Conservation (phyloP, 2,113 vertebrate genomes). For the Ivindomyrus marchei region DNA sequence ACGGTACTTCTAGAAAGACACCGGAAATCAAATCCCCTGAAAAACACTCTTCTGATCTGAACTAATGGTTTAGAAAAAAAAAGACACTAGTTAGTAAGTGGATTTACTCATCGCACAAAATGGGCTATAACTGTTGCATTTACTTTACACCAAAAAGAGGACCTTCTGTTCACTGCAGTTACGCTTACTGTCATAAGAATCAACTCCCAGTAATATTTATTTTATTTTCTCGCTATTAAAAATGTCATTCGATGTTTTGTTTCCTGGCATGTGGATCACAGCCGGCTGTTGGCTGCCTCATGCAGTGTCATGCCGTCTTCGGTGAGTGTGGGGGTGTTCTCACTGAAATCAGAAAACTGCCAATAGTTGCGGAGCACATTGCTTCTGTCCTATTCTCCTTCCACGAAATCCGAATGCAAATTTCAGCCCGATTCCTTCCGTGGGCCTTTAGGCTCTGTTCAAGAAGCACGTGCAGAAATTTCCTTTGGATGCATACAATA, state of each 20-base stretch:
- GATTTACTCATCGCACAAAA: not conserved
- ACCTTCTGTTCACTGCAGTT: not conserved
- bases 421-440: not conserved
- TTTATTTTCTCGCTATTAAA: not conserved
- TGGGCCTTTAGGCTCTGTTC: not conserved
- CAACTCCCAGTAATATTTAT: not conserved
- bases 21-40: not conserved
- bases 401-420: not conserved
- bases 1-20: constrained; percentile 80
- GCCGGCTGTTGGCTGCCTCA: not conserved
- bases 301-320: not conserved
- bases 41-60: not conserved
- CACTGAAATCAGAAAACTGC: not conserved
- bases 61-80: not conserved
- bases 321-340: not conserved
- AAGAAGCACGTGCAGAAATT: not conserved
- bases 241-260: not conserved
- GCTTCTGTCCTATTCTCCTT: not conserved
- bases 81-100: not conserved
- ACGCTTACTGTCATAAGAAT: not conserved
- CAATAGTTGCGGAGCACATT: not conserved
- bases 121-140: not conserved
- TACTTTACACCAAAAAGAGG: not conserved
- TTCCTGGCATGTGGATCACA: not conserved
- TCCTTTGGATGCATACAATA: not conserved